Percentiles rank a stretch among this genome's conserved stretches.
Evolutionary conservation across 2,888 invertebrate species (phyloP).

Genomic region (Chromoteleia sp.): DNA sequence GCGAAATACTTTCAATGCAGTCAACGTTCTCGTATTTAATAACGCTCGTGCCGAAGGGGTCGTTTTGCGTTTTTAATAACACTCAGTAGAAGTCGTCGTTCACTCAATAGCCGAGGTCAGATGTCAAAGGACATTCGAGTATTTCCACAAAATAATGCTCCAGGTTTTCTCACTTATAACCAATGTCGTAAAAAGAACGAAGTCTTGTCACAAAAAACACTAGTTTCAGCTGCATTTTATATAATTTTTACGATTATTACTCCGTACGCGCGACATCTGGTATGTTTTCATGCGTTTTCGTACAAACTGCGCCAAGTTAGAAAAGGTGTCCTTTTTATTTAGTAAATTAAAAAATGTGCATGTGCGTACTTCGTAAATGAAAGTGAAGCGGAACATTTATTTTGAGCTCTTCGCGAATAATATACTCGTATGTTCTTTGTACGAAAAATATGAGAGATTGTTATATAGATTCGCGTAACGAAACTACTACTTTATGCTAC

Average conservation of each 20-base stretch:
- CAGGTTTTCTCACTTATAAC: conserved; percentile 68
- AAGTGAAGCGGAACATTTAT: too few relatives aligned
- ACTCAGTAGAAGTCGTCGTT: conserved; percentile 61
- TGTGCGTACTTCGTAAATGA: conserved; percentile 1
- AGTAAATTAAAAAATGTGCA: conserved; percentile 19
- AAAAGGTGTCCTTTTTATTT: conserved; percentile 20
- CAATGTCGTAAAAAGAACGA: conserved; percentile 58
- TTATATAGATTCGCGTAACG: too few relatives aligned
- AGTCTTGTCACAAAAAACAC: conserved; percentile 45
- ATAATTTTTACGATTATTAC: conserved; percentile 54
- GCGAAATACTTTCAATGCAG: conserved; percentile 73
- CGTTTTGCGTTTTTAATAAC: conserved; percentile 69
- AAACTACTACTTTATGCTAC: too few relatives aligned
- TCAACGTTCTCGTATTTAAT: conserved; percentile 71
- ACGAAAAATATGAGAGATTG: too few relatives aligned
- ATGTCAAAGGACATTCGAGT: conserved; percentile 72
- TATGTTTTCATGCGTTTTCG: conserved; percentile 20
- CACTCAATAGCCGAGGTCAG: conserved; percentile 64
- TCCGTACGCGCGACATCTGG: conserved; percentile 18
- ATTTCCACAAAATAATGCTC: conserved; percentile 68
- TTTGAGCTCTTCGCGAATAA: too few relatives aligned
- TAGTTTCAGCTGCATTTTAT: conserved; percentile 44
- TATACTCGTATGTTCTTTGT: too few relatives aligned
- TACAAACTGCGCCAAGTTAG: conserved; percentile 2
- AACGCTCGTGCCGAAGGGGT: conserved; percentile 69